Base-by-base conservation (phyloP, 1,140 invertebrate species). In the Daktulosphaira vitifoliae region DNA sequence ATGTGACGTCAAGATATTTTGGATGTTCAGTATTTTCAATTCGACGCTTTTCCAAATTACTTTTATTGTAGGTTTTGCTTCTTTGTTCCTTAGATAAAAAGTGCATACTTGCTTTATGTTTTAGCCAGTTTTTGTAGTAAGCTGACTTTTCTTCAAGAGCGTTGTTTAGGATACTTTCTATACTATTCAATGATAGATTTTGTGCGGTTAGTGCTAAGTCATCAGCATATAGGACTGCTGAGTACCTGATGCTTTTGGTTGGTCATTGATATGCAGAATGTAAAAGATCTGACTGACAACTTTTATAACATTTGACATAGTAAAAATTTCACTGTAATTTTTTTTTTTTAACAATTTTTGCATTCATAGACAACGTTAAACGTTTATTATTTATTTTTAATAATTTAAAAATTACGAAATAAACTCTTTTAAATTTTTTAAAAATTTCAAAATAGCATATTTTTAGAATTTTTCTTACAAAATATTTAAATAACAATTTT, bases 111-210 rank as follows among this genome's bases (percentile, higher is more conserved):
- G 22, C 3, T 20, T 49, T 49, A 23, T 25, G 18, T 46, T 46
- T 46, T 46, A 46, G 20, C 18, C 42, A 46, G 2, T 46, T 49
- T 25, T 49, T 25, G 22, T 49, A 49, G n/a, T 49, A 49, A 49
- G 2, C 25, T 49, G 46, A 49, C 22, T 23, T 49, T 49, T 49
- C 9, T 7, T 49, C 46, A 2, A 49, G 22, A 23, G 46, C 13
- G 46, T 48, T 48, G 46, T 13, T 48, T 22, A 15, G 46, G 6
- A 15, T 48, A 5, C 8, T 48, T 48, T 48, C 46, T 48, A 48
- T 48, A 48, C 23, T 48, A 22, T 2, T 22, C 20, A 48, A 48
- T 4, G 11, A 48, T 18, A 13, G 46, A 48, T 48, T 48, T 5
- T 48, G 46, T 22, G 46, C 46, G 23, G 9, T 48, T 18, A 48